Conservation (phyloP, 1,140 invertebrate species). For the Drosophila athabasca region DNA sequence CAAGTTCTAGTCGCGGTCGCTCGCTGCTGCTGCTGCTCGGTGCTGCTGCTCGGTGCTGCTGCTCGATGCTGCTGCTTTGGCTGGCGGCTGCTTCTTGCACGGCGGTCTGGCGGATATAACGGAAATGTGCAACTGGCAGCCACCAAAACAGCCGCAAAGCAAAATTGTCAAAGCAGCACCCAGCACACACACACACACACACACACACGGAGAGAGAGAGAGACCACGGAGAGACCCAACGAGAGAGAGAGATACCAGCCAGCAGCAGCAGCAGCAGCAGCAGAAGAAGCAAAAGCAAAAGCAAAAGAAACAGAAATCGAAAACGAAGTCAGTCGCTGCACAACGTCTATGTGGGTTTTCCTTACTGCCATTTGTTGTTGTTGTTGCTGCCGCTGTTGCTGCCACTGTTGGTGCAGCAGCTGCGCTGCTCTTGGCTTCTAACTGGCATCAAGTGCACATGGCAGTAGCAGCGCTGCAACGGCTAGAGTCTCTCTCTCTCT, state of each 20-base stretch:
- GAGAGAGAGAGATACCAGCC: constrained; percentile 37
- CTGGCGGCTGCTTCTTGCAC: constrained; percentile 31
- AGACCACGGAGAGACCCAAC: constrained; percentile 19
- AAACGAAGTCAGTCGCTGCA: constrained; percentile 24
- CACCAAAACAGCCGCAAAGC: constrained; percentile 62
- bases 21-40: constrained; percentile 39
- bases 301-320: constrained; percentile 20
- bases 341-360: constrained; percentile 55
- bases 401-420: constrained; percentile 38
- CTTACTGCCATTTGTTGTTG: constrained; percentile 56
- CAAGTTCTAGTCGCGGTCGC: background rate
- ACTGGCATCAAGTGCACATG: constrained; percentile 63
- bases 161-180: constrained; percentile 62
- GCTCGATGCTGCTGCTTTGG: background rate
- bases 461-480: constrained; percentile 17
- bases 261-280: constrained; percentile 9
- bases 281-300: constrained; percentile 2
- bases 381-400: constrained; percentile 62
- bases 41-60: constrained; percentile 11
- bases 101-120: constrained; percentile 74
- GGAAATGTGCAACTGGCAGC: constrained; percentile 79
- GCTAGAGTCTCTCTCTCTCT: constrained; percentile 9
- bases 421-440: constrained; percentile 49
- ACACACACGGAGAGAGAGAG: constrained; percentile 7
- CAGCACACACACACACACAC: no score